Conservation (phyloP, 2,797 vertebrate genomes). For the Erethizon dorsatum region DNA sequence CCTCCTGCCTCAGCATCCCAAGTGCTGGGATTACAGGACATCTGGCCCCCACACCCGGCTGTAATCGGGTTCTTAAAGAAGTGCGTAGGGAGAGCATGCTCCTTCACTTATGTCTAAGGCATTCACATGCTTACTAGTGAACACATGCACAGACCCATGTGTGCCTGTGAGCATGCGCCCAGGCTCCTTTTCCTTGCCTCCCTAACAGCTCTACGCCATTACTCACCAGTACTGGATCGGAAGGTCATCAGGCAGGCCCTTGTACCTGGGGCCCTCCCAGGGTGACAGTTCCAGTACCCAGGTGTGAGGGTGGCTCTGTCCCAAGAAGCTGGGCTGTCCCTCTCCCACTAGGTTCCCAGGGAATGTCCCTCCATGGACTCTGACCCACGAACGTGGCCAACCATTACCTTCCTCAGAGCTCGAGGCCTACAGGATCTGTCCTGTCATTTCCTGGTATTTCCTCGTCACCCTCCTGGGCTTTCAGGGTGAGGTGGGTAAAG, state of each 20-base stretch:
- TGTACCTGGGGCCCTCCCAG: background rate
- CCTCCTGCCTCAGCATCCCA: too few relatives aligned
- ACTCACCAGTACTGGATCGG: background rate
- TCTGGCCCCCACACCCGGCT: too few relatives aligned
- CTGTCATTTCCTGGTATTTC: constrained; percentile 94
- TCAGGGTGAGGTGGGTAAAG: constrained; percentile 92
- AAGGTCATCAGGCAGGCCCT: background rate
- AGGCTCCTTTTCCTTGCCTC: background rate
- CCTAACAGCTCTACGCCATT: background rate
- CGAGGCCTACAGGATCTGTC: constrained; percentile 83
- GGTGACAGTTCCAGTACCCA: background rate
- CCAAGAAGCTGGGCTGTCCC: background rate
- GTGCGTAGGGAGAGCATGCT: background rate
- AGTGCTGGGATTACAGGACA: too few relatives aligned
- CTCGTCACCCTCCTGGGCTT: constrained; percentile 91
- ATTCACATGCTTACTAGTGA: background rate
- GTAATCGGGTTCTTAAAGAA: background rate
- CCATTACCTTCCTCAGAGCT: constrained; percentile 76
- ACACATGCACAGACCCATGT: background rate
- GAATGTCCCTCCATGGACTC: background rate
- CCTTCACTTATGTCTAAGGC: background rate
- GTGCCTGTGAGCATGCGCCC: background rate
- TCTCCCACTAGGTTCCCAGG: background rate
- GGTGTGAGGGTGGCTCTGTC: background rate
- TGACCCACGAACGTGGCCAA: background rate